Base-by-base conservation (phyloP, 2,888 invertebrate species). In the Polymixis lichenea region DNA sequence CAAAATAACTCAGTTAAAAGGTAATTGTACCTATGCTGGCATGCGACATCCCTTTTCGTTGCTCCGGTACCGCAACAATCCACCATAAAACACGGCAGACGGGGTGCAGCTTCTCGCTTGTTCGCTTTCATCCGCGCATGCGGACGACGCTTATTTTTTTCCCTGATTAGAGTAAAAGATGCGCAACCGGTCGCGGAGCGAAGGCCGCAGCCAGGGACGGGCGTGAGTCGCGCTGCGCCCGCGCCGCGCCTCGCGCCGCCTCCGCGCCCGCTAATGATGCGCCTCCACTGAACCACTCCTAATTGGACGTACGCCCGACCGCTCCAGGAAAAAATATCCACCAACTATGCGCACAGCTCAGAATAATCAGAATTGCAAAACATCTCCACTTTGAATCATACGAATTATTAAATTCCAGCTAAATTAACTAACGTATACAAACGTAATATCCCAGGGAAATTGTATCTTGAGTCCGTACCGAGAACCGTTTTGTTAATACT, bases 121-220 rank as follows among this genome's bases (percentile, higher is more conserved):
- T 94, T 95, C 93, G 94, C 94, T 95, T 95, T 95, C 94, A 92
- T 95, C 94, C 90, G 95, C 93, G 93, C 93, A 93, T 92, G 93
- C 92, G 91, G 89, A 91, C 92, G 88, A 89, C 90, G 92, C 89
- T 93, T 93, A 92, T 94, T 95, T 95, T 95, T 95, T 94, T 94
- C 92, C 92, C 92, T 95, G 96, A 96, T 96, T 96, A 95, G 95
- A 95, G 95, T 93, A 95, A 94, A 95, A 95, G 95, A 96, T 94
- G 95, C 93, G 90, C 94, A 95, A 96, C 96, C 96, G 96, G 96
- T 96, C 93, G 91, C 88, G 90, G 90, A 86, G 91, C 94, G 95
- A 95, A 96, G 96, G 95, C 93, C 95, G 95, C 92, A 91, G 90
- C 92, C 92, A 92, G 94, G 93, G 93, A 90, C 92, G 93, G 92